Conservation (phyloP, 2,888 invertebrate species). For the Bembecia ichneumoniformis region DNA sequence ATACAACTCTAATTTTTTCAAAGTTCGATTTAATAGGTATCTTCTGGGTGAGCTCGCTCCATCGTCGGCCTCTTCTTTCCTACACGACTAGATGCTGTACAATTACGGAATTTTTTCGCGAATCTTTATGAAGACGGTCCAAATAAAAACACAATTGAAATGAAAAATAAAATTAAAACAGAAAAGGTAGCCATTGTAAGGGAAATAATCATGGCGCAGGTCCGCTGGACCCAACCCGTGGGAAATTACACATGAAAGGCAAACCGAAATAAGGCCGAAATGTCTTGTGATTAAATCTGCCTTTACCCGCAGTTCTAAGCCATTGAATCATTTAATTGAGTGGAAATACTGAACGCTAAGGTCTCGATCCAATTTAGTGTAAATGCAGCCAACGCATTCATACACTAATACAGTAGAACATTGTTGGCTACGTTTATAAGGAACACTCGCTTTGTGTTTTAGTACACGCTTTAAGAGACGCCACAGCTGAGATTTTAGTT, state of each 20-base stretch:
- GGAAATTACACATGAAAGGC: constrained; percentile 52
- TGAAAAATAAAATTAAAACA: constrained; percentile 13
- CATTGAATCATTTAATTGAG: constrained; percentile 55
- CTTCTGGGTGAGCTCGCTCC: no score
- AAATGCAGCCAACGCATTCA: constrained; percentile 27
- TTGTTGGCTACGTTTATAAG: no score
- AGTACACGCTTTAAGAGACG: no score
- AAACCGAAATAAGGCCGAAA: constrained; percentile 31
- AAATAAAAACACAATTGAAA: neutral
- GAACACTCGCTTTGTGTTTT: no score
- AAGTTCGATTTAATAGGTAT: no score
- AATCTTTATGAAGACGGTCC: neutral
- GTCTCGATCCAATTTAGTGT: constrained; percentile 32
- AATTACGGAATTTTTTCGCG: no score
- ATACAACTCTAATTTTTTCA: no score
- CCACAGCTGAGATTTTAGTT: no score
- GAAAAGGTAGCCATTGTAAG: constrained; percentile 22
- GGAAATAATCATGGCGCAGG: constrained; percentile 31
- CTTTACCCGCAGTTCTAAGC: constrained; percentile 46
- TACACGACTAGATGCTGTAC: no score
- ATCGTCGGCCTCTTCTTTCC: no score
- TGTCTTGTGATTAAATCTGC: constrained; percentile 54
- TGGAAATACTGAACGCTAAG: constrained; percentile 42
- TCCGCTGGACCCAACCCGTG: constrained; percentile 22
- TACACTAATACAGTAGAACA: neutral